phyloP scores from a whole-genome alignment of 2,797 vertebrate genomes.

The Lagodon rhomboides region DNA sequence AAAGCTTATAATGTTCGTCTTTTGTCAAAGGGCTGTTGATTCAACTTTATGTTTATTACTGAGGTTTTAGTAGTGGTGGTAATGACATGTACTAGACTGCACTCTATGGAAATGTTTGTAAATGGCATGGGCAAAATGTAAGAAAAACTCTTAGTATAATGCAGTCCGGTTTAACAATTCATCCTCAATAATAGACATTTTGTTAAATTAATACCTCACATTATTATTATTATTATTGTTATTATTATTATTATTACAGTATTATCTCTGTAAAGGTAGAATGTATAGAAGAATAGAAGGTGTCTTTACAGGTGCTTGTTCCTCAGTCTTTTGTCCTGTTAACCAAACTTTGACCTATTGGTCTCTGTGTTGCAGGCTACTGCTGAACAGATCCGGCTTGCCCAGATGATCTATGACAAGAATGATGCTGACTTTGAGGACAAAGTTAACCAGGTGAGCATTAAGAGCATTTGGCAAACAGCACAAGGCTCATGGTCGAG shows the following conservation, averaged over 20 bases:
- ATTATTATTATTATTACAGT: no score
- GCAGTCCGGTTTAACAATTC: no score
- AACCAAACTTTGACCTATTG: not conserved
- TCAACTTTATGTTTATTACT: no score
- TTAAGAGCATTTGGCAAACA: not conserved
- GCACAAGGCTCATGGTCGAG: conserved; percentile 9
- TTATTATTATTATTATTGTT: no score
- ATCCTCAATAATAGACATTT: not conserved
- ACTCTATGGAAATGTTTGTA: not conserved
- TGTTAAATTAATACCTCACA: not conserved
- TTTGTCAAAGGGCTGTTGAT: not conserved
- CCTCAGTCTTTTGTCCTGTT: not conserved
- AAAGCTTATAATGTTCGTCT: not conserved
- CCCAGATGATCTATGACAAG: conserved; percentile 98
- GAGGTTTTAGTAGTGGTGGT: no score
- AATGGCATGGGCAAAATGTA: not conserved
- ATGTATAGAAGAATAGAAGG: not conserved
- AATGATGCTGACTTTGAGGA: conserved; percentile 96
- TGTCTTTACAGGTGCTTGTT: not conserved
- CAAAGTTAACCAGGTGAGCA: conserved; percentile 95
- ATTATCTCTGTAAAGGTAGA: not conserved
- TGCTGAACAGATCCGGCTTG: conserved; percentile 97
- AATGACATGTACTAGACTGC: no score
- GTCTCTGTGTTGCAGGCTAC: conserved; percentile 87
- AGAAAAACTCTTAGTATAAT: not conserved